A percentile compares a stretch with the other conserved stretches of the same genome.
phyloP scores from a whole-genome alignment of 2,888 invertebrate genomes.

The Melieria omissa region DNA sequence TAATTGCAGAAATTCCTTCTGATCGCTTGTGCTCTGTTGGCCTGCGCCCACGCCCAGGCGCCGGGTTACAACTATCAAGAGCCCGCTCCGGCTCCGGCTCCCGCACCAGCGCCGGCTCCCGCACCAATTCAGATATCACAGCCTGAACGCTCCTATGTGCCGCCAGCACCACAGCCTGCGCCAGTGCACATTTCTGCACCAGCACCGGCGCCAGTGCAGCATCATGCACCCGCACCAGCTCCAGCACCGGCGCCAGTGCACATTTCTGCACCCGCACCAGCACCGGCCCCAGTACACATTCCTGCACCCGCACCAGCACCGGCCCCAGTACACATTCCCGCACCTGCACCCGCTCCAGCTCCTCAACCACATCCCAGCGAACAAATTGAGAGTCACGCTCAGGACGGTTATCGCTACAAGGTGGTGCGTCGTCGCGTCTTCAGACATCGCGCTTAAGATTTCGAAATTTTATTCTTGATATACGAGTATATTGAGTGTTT shows the following conservation, averaged over 20 bases:
- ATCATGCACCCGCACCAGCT: constrained; percentile 16
- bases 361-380: constrained; percentile 18
- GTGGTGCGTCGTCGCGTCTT: constrained; percentile 41
- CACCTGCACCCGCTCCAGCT: constrained; percentile 38
- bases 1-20: constrained; percentile 52
- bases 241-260: constrained; percentile 3
- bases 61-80: constrained; percentile 53
- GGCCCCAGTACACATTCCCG: constrained; percentile 44
- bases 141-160: constrained; percentile 29
- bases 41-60: constrained; percentile 57
- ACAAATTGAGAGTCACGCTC: constrained; percentile 13
- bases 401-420: constrained; percentile 46
- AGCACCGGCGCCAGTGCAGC: constrained; percentile 44
- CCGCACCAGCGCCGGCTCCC: constrained; percentile 30
- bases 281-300: constrained; percentile 37
- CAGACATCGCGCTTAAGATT: constrained; percentile 40
- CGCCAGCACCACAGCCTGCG: constrained; percentile 34
- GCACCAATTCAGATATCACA: not conserved
- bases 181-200: constrained; percentile 36
- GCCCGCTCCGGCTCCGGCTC: constrained; percentile 45
- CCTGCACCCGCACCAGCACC: constrained; percentile 42
- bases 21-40: constrained; percentile 52
- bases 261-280: constrained; percentile 27
- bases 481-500: too few relatives aligned
- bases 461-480: not conserved